Conservation (phyloP, 2,888 invertebrate genomes). For the Pachliopta kotzebuea region DNA sequence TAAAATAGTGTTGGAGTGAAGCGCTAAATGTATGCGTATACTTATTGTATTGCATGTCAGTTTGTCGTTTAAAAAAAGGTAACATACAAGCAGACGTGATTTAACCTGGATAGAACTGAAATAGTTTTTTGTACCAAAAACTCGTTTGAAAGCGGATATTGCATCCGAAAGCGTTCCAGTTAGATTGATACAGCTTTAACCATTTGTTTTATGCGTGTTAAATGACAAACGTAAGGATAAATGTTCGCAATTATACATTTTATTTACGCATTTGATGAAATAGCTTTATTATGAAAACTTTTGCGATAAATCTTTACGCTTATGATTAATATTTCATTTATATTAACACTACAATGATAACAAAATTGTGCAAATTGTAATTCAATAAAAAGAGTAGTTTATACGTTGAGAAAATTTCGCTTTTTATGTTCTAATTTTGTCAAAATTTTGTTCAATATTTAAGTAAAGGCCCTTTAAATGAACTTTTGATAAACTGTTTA, state of each 20-base stretch:
- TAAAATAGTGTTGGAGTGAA: not conserved
- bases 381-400: too few relatives aligned
- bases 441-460: too few relatives aligned
- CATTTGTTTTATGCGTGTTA: constrained; percentile 49
- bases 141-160: constrained; percentile 80
- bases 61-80: constrained; percentile 19
- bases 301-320: too few relatives aligned
- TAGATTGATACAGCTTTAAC: constrained; percentile 65
- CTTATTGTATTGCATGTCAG: constrained; percentile 13
- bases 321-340: too few relatives aligned
- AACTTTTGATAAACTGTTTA: too few relatives aligned
- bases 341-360: too few relatives aligned
- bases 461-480: too few relatives aligned
- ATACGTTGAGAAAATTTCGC: too few relatives aligned
- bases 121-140: constrained; percentile 76
- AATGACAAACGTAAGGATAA: constrained; percentile 21
- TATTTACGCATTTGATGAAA: not conserved
- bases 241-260: constrained; percentile 1
- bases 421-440: too few relatives aligned
- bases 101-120: constrained; percentile 61
- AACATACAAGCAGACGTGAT: constrained; percentile 36
- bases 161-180: constrained; percentile 70
- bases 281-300: too few relatives aligned
- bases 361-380: too few relatives aligned
- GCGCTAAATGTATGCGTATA: not conserved